These are phyloP conservation scores for Tachina lurida DNA, from an alignment of 2,888 invertebrate species.

Conservation along the genomic window DNA sequence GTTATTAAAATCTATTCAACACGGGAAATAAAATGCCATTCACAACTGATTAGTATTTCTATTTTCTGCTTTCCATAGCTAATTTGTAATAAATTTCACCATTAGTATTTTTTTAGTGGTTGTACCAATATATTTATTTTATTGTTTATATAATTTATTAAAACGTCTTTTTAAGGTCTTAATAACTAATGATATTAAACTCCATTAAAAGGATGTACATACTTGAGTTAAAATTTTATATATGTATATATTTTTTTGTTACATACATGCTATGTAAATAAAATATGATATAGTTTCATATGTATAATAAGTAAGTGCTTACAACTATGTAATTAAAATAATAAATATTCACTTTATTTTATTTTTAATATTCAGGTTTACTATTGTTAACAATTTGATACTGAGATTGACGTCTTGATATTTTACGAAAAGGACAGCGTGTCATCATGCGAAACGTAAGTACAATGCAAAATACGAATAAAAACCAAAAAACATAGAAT, in stretches of 20 bases:
- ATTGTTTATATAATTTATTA: too few species aligned
- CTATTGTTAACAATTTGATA: conserved; percentile 77
- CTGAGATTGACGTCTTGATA: conserved; percentile 78
- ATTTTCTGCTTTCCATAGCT: too few species aligned
- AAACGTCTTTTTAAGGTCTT: neutral
- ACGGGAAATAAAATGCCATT: too few species aligned
- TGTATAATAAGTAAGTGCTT: conserved; percentile 16
- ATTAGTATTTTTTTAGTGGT: too few species aligned
- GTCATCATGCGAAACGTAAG: conserved; percentile 81
- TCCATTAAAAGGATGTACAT: conserved; percentile 14
- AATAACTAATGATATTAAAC: conserved; percentile 8
- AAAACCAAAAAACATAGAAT: conserved; percentile 79
- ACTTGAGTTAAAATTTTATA: neutral
- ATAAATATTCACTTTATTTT: conserved; percentile 29
- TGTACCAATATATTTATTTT: too few species aligned
- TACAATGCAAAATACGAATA: conserved; percentile 77
- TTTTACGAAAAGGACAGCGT: conserved; percentile 80
- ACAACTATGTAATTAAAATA: conserved; percentile 22
- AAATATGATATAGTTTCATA: neutral
- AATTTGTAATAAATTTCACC: too few species aligned
- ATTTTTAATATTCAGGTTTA: conserved; percentile 80
- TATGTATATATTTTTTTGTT: too few species aligned
- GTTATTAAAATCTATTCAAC: too few species aligned
- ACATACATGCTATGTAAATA: conserved; percentile 22
- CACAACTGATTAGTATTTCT: too few species aligned